These are phyloP conservation scores for Pantherophis alleghaniensis DNA, from an alignment of 2,797 vertebrate species.

Conservation along the genomic window DNA sequence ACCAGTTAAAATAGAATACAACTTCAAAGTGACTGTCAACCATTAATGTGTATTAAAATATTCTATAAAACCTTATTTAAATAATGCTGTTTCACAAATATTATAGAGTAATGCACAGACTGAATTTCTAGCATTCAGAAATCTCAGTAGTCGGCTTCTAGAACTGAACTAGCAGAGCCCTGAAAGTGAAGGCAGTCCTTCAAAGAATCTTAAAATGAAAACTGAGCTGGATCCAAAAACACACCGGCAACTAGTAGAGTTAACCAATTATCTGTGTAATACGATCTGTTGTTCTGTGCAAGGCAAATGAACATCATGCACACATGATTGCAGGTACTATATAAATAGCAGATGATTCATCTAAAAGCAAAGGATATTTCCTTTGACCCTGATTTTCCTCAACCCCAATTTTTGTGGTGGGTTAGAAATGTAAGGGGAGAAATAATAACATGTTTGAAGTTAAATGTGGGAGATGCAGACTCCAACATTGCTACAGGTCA, in stretches of 20 bases:
- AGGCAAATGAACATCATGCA: neutral
- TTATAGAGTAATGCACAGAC: neutral
- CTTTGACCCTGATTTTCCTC: neutral
- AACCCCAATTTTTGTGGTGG: neutral
- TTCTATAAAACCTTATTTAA: neutral
- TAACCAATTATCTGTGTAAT: neutral
- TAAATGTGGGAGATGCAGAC: neutral
- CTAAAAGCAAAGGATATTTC: neutral
- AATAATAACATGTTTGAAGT: neutral
- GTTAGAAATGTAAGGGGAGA: neutral
- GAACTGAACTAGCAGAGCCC: neutral
- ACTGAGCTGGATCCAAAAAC: neutral
- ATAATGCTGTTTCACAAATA: neutral
- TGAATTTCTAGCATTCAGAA: neutral
- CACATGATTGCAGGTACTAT: neutral
- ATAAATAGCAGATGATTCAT: neutral
- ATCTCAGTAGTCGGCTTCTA: neutral
- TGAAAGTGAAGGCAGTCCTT: neutral
- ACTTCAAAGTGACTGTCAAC: neutral
- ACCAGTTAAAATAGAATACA: neutral
- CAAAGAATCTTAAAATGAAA: neutral
- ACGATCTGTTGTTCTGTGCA: neutral
- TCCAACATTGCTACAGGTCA: neutral
- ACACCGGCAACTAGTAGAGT: neutral
- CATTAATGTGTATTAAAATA: neutral